phyloP scores from a whole-genome alignment of 1,140 invertebrate genomes.

The Brachionus sp. region DNA sequence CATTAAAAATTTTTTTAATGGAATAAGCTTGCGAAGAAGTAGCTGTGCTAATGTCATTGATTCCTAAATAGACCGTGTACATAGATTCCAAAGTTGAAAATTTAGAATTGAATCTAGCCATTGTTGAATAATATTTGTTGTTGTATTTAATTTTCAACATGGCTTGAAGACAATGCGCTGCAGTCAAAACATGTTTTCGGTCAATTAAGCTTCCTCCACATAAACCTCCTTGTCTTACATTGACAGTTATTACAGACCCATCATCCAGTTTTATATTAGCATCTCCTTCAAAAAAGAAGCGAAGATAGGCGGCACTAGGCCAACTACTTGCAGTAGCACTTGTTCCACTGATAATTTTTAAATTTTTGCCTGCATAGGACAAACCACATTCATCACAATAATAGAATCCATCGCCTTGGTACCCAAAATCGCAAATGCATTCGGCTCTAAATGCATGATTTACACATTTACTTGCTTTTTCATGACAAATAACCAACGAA shows the following conservation, averaged over 20 bases:
- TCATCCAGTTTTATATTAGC: neutral
- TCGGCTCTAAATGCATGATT: slow-evolving; percentile 29
- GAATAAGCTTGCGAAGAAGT: neutral
- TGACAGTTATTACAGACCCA: neutral
- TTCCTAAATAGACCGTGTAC: neutral
- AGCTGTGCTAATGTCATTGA: neutral
- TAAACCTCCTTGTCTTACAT: neutral
- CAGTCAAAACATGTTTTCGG: slow-evolving; percentile 20
- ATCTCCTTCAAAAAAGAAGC: neutral
- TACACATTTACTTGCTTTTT: slow-evolving; percentile 10
- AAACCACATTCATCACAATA: slow-evolving; percentile 40
- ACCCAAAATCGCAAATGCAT: slow-evolving; percentile 26
- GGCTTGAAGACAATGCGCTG: neutral
- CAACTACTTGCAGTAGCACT: neutral
- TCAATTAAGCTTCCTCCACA: slow-evolving; percentile 42
- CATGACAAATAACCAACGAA: slow-evolving; percentile 2
- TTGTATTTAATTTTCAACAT: neutral
- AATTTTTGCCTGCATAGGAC: neutral
- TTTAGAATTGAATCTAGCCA: neutral
- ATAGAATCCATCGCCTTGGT: neutral
- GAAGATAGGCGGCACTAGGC: slow-evolving; percentile 22
- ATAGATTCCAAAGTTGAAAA: slow-evolving; percentile 5
- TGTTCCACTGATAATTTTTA: slow-evolving; percentile 17
- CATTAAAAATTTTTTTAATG: neutral
- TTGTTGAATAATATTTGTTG: neutral